phyloP scores from a whole-genome alignment of 2,888 invertebrate genomes.

The Sepiola atlantica region DNA sequence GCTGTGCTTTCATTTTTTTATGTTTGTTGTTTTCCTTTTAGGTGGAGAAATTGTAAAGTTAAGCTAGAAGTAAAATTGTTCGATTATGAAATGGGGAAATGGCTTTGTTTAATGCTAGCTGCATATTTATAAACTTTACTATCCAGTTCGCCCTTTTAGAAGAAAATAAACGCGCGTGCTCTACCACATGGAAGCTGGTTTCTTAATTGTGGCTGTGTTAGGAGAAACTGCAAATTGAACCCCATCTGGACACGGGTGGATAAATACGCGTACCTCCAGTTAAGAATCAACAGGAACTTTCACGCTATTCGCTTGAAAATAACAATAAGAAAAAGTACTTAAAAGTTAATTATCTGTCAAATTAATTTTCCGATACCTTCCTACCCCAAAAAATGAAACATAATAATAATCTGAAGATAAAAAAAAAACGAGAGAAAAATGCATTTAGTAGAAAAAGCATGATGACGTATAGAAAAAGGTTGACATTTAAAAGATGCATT shows the following conservation, averaged over 20 bases:
- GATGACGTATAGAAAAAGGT: too few species aligned
- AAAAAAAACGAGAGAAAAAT: not conserved
- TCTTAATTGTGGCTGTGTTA: not conserved
- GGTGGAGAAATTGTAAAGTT: not conserved
- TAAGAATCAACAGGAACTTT: slow-evolving; percentile 18
- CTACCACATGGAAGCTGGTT: not conserved
- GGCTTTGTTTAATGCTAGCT: not conserved
- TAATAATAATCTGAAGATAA: not conserved
- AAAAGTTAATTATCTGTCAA: too few species aligned
- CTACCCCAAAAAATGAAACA: too few species aligned
- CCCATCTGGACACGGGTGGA: not conserved
- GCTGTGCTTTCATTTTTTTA: not conserved
- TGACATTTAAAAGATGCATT: too few species aligned
- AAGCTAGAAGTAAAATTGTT: not conserved
- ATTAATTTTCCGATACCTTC: too few species aligned
- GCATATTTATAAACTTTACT: not conserved
- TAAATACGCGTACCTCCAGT: not conserved
- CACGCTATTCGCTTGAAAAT: not conserved
- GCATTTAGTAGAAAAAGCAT: too few species aligned
- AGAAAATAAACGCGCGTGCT: not conserved
- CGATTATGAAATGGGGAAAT: not conserved
- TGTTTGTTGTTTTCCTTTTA: not conserved
- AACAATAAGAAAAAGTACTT: too few species aligned
- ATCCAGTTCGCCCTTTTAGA: not conserved
- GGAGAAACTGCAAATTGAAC: not conserved